Conservation (phyloP, 2,113 vertebrate species). For the Atrichornis clamosus region DNA sequence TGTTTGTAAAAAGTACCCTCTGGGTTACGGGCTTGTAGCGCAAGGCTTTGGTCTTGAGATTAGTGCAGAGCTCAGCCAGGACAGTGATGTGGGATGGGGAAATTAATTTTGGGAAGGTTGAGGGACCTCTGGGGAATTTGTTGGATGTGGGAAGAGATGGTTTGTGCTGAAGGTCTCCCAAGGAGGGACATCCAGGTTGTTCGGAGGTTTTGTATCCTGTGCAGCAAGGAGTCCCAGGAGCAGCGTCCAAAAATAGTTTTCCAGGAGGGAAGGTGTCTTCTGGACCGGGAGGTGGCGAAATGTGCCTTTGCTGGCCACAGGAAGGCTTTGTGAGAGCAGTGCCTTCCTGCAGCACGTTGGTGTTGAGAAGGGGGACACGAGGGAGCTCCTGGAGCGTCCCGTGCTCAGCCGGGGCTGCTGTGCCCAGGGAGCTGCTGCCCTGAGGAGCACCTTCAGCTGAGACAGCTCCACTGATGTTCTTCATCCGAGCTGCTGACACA, state of each 20-base stretch:
- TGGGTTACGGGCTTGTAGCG: accelerated
- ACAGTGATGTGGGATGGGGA: accelerated
- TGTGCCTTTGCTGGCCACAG: no score
- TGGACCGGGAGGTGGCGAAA: neutral
- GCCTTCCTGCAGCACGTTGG: accelerated
- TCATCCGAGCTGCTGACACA: neutral
- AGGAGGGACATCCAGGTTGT: neutral
- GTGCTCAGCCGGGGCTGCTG: accelerated
- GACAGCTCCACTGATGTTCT: neutral
- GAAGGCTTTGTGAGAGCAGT: neutral
- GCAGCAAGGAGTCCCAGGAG: neutral
- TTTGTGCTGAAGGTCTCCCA: neutral
- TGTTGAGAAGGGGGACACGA: accelerated
- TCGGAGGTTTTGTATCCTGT: neutral
- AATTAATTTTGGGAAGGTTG: neutral
- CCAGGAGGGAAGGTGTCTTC: neutral
- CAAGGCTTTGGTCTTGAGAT: neutral
- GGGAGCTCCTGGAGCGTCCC: neutral
- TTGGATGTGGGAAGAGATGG: neutral
- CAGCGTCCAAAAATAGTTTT: neutral
- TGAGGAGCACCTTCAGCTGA: accelerated
- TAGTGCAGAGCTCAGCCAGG: neutral
- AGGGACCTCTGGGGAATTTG: neutral
- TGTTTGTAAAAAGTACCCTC: accelerated
- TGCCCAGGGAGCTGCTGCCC: neutral